A percentile compares a stretch with the other conserved stretches of the same genome.
These are phyloP conservation scores for Anthrax anthrax DNA, from an alignment of 2,888 invertebrate genomes.

Conservation along the genomic window DNA sequence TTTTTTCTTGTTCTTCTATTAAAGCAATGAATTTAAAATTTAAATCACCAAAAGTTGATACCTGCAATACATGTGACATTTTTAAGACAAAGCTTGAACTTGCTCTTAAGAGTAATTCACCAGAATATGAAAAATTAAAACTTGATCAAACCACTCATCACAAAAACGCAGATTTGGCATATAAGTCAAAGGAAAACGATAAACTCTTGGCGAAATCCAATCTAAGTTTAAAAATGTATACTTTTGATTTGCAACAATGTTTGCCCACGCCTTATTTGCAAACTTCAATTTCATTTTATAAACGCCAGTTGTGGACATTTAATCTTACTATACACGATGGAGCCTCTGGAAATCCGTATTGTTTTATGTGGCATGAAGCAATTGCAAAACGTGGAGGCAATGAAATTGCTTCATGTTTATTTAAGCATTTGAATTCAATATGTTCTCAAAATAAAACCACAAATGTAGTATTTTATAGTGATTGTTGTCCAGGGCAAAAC, in stretches of 20 bases:
- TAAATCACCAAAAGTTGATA: neutral
- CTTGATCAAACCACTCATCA: neutral
- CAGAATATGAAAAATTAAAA: neutral
- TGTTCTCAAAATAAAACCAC: no score
- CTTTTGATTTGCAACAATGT: constrained; percentile 1
- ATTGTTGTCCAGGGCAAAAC: no score
- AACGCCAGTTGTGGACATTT: constrained; percentile 1
- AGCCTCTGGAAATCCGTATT: neutral
- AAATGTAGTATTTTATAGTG: no score
- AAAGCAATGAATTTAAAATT: neutral
- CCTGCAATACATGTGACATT: neutral
- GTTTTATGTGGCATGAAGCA: constrained; percentile 1
- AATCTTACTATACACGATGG: neutral
- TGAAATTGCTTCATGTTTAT: neutral
- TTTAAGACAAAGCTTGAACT: neutral
- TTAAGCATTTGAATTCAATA: no score
- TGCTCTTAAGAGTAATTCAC: neutral
- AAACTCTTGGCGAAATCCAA: neutral
- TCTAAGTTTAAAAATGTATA: neutral
- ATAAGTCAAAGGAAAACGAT: neutral
- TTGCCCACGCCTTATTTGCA: neutral
- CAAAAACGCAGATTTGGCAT: neutral
- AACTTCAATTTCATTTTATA: neutral
- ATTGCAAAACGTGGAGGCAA: neutral
- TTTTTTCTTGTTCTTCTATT: neutral